These are phyloP conservation scores for Microcebus murinus DNA, from an alignment of 2,113 vertebrate genomes.

Conservation along the genomic window DNA sequence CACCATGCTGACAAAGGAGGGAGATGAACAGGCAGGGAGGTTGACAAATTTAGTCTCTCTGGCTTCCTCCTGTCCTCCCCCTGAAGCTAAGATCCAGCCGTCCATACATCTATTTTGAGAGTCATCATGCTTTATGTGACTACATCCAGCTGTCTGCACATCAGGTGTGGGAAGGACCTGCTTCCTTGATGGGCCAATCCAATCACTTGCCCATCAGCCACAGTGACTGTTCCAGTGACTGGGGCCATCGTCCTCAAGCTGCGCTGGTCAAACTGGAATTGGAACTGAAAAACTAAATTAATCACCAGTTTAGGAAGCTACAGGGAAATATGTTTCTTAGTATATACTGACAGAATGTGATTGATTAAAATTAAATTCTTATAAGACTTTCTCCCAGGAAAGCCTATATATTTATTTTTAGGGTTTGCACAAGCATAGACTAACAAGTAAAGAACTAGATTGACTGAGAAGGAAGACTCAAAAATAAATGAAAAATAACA, in stretches of 20 bases:
- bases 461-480: neutral
- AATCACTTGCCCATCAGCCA: neutral
- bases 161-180: neutral
- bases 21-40: neutral
- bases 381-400: neutral
- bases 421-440: neutral
- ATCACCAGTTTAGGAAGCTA: neutral
- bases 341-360: neutral
- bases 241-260: neutral
- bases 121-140: neutral
- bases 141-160: neutral
- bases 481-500: neutral
- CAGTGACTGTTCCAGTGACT: neutral
- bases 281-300: neutral
- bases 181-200: neutral
- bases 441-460: neutral
- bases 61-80: neutral
- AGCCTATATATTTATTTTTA: neutral
- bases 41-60: neutral
- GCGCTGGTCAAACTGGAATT: neutral
- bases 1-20: neutral
- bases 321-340: neutral
- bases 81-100: neutral
- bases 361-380: neutral
- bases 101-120: neutral